These are phyloP conservation scores for Thereva nobilitata DNA, from an alignment of 2,888 invertebrate genomes.

Conservation along the genomic window DNA sequence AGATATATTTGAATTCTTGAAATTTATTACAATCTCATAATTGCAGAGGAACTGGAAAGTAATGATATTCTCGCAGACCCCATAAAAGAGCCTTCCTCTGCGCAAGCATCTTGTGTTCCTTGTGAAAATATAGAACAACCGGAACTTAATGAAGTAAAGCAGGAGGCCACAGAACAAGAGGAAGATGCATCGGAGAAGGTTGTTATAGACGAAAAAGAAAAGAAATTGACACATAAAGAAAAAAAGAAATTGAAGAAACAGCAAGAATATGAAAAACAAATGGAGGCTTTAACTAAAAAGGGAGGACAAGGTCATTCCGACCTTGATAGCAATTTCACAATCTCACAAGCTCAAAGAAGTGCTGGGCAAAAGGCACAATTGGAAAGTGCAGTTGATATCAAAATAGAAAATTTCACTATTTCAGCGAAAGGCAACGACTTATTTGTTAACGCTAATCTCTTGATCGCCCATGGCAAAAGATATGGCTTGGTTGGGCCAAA, in stretches of 20 bases:
- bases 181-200: conserved; percentile 28
- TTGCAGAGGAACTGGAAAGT: conserved; percentile 43
- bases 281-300: conserved; percentile 82
- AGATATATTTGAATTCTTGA: too few relatives aligned
- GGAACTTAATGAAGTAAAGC: background rate
- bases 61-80: background rate
- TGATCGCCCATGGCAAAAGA: conserved; percentile 90
- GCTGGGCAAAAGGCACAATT: conserved; percentile 76
- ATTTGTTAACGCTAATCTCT: conserved; percentile 92
- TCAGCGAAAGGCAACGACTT: conserved; percentile 96
- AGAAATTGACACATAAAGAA: conserved; percentile 87
- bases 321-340: conserved; percentile 91
- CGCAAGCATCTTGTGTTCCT: too few relatives aligned
- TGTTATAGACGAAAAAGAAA: conserved; percentile 57
- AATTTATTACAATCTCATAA: background rate
- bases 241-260: conserved; percentile 89
- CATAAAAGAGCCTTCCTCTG: background rate
- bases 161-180: conserved; percentile 25
- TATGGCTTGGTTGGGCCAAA: conserved; percentile 99
- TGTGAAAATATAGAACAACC: too few relatives aligned
- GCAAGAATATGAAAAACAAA: conserved; percentile 84
- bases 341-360: conserved; percentile 79
- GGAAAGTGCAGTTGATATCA: conserved; percentile 96
- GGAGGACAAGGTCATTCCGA: conserved; percentile 89
- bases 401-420: conserved; percentile 98